phyloP scores from a whole-genome alignment of 2,113 vertebrate genomes.

The Odontesthes bonariensis region DNA sequence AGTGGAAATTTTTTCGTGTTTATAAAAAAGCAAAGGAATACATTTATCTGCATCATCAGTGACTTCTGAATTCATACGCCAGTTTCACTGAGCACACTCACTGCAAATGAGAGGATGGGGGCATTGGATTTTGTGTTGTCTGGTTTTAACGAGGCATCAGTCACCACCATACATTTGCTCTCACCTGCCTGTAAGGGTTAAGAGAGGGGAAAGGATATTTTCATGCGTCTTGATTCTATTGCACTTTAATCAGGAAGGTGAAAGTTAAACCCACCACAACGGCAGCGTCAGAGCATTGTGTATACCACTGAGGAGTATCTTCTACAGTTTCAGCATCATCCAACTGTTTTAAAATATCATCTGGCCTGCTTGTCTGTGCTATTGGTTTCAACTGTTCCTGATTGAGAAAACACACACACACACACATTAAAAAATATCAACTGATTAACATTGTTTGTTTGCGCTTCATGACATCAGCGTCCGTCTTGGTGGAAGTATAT shows the following conservation, averaged over 20 bases:
- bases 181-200: constrained; percentile 1
- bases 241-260: neutral
- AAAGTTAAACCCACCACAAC: constrained; percentile 4
- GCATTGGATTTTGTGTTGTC: neutral
- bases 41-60: neutral
- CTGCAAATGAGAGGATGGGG: constrained; percentile 48
- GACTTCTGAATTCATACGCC: neutral
- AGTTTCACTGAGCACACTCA: constrained; percentile 29
- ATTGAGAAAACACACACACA: neutral
- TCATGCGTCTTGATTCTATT: neutral
- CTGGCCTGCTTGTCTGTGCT: neutral
- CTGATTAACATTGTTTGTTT: neutral
- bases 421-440: neutral
- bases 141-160: neutral
- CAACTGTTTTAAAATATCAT: neutral
- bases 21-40: neutral
- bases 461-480: neutral
- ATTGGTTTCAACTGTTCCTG: constrained; percentile 34
- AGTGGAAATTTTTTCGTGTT: too few relatives aligned
- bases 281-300: neutral
- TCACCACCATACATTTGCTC: neutral
- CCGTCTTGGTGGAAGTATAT: neutral
- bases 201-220: neutral
- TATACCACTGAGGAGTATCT: neutral
- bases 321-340: constrained; percentile 5